Evolutionary conservation across 2,888 invertebrate genomes (phyloP).

Genomic region (Allolobophora icterica): DNA sequence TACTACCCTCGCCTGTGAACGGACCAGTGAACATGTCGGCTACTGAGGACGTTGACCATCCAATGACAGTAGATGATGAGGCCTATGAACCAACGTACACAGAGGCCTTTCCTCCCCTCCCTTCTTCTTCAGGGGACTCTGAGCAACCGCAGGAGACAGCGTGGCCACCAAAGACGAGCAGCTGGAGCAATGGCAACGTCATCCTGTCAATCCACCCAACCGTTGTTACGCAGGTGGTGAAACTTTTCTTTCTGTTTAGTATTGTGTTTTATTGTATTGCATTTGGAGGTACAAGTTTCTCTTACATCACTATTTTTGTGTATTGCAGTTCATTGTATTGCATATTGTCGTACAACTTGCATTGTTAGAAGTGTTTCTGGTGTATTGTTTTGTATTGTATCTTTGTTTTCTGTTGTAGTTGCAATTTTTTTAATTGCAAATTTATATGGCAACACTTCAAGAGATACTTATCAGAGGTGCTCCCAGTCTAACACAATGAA

Average conservation of each 20-base stretch:
- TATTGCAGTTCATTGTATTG: not conserved
- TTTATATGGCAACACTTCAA: too few species aligned
- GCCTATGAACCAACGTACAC: conserved; percentile 71
- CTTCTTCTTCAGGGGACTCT: conserved; percentile 58
- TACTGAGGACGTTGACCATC: not conserved
- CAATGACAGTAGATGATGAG: conserved; percentile 68
- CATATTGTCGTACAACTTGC: not conserved
- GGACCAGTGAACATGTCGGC: not conserved
- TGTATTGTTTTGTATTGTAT: not conserved
- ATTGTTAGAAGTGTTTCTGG: not conserved
- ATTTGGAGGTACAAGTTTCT: not conserved
- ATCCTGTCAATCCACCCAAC: conserved; percentile 75
- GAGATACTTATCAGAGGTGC: too few species aligned
- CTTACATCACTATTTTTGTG: not conserved
- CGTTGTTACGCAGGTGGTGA: conserved; percentile 77
- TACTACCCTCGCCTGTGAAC: not conserved
- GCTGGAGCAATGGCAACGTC: conserved; percentile 68
- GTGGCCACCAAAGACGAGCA: not conserved
- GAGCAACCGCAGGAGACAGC: not conserved
- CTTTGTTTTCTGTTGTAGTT: not conserved
- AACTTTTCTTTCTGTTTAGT: not conserved
- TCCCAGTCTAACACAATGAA: too few species aligned
- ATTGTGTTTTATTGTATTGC: too few species aligned
- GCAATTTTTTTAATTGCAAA: too few species aligned
- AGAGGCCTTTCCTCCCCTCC: conserved; percentile 85